Percentiles rank a stretch among this genome's conserved stretches.
phyloP scores from a whole-genome alignment of 2,888 invertebrate genomes.

The Apotomis turbidana region DNA sequence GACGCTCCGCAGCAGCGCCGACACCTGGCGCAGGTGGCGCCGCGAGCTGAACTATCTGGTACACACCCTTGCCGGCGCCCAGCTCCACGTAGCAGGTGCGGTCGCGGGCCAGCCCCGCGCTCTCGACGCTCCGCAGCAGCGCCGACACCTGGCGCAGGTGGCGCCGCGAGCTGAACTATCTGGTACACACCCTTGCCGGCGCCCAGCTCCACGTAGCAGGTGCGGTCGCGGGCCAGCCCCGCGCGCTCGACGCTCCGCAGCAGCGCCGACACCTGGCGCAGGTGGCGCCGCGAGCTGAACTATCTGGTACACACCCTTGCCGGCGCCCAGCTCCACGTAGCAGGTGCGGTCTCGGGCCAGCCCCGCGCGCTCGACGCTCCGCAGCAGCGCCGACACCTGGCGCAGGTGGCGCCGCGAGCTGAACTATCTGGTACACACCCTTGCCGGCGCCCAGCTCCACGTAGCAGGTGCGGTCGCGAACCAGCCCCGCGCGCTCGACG shows the following conservation, averaged over 20 bases:
- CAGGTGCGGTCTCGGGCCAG: slow-evolving; percentile 86
- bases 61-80: slow-evolving; percentile 93
- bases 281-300: slow-evolving; percentile 80
- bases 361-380: slow-evolving; percentile 85
- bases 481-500: slow-evolving; percentile 84
- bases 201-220: slow-evolving; percentile 93
- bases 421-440: slow-evolving; percentile 74
- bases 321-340: slow-evolving; percentile 95
- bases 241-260: slow-evolving; percentile 87
- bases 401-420: slow-evolving; percentile 85
- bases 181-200: slow-evolving; percentile 90
- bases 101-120: slow-evolving; percentile 83
- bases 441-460: slow-evolving; percentile 96
- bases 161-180: slow-evolving; percentile 59
- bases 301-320: slow-evolving; percentile 85
- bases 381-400: slow-evolving; percentile 91
- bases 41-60: too few relatives aligned
- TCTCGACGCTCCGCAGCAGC: slow-evolving; percentile 87
- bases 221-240: slow-evolving; percentile 83
- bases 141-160: slow-evolving; percentile 92
- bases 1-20: slow-evolving; percentile 89
- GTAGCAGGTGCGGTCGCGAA: slow-evolving; percentile 86
- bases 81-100: slow-evolving; percentile 92
- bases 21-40: slow-evolving; percentile 91
- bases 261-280: slow-evolving; percentile 90